Base-by-base conservation (phyloP, 35 echinoderm and acorn worm genomes). In the Holothuria glaberrima region DNA sequence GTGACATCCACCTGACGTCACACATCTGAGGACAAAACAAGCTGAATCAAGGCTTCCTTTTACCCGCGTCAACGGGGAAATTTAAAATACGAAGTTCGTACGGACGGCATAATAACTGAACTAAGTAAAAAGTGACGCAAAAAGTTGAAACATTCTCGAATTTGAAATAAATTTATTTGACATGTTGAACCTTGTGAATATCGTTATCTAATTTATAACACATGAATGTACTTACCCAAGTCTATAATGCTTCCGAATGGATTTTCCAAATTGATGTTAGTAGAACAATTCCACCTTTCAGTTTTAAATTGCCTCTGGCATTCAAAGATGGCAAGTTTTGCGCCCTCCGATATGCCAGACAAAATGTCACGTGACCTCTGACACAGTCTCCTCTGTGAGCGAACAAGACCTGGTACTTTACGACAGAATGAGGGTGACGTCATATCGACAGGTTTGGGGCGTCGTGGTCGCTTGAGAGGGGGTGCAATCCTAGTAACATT, bases 251-350 rank as follows among this genome's bases (percentile, higher is more conserved):
- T 80, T 5, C 88, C 88, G 34, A 90, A 90, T 18, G 72, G 69
- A 62, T 90, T 90, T 63, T 90, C 71, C 24, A 86, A 44, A 34
- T 58, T 60, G 10, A 30, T 41, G 16, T 74, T 36, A 35, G 83
- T 86, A 46, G 83, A 67, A 32, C 83, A 86, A 44, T 86, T 86
- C 83, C 83, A 86, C 45, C 83, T 86, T 44, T 86, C 83, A 44
- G 27, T 68, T 67, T 86, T 25, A 36, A 86, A 86, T 68, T 86
- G 83, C 61, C 63, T 86, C 58, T 86, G 83, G 45, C 83, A 86
- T 86, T 86, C 83, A 27, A 30, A 28, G 20, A 86, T 86, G 18
- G 59, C 83, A 3, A 86, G 58, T 59, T 68, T 86, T 16, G 83
- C 83, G 9, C 83, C 83, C 18, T 86, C 58, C 9, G 83, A 86